phyloP scores from a whole-genome alignment of 2,113 vertebrate species.

The Bos taurus region DNA sequence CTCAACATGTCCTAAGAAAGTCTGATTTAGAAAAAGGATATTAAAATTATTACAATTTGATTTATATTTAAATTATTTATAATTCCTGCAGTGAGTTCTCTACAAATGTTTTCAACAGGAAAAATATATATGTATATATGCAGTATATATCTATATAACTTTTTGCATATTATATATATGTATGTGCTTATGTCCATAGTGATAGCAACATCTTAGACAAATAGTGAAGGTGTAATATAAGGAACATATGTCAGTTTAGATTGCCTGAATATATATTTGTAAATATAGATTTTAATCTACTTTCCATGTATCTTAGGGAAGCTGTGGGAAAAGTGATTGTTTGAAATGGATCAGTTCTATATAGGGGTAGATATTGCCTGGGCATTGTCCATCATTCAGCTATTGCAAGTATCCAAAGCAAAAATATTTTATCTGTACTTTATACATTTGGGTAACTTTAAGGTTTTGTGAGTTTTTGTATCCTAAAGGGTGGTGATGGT shows the following conservation, averaged over 20 bases:
- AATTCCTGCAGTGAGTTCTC: background rate
- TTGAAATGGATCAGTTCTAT: background rate
- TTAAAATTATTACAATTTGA: background rate
- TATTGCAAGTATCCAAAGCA: background rate
- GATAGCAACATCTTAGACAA: background rate
- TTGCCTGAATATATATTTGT: background rate
- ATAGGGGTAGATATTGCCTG: background rate
- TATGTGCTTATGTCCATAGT: background rate
- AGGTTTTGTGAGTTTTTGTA: background rate
- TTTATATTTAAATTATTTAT: conserved; percentile 32
- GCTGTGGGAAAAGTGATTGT: background rate
- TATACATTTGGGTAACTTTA: background rate
- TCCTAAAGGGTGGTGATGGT: background rate
- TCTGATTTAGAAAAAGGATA: conserved; percentile 38
- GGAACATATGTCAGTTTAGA: background rate
- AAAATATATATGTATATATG: background rate
- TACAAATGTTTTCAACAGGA: background rate
- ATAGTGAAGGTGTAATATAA: background rate
- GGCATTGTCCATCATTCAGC: background rate
- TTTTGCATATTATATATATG: background rate
- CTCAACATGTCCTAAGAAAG: conserved; percentile 12
- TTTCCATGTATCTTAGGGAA: background rate
- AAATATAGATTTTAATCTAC: background rate
- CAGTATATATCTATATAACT: background rate
- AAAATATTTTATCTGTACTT: background rate